Base-by-base conservation (phyloP, 1,140 invertebrate genomes). In the Ostrea denselamellosa region DNA sequence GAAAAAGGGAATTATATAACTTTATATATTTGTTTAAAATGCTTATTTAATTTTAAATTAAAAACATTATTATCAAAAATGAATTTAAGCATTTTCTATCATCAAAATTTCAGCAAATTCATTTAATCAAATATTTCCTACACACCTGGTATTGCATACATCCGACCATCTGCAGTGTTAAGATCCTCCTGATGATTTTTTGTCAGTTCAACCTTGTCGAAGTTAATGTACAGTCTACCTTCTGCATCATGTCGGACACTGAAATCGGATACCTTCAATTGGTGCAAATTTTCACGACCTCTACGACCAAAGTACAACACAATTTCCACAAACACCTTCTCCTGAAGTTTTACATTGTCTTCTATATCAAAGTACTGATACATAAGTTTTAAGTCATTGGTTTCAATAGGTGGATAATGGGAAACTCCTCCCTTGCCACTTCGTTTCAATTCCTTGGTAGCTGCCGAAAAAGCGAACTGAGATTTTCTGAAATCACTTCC, bases 261-360 rank as follows among this genome's bases (percentile, higher is more conserved):
- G 28, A 88, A 85, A 12, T 88, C 83, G 8, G 71, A 51, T 12
- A 85, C 17, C 19, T 85, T 85, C 7, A 88, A 54, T 17, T 58
- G n/a, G 81, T 82, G 87, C 14, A 85, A 51, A 53, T 88, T 88
- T 51, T 85, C 84, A 12, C 84, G 25, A 2, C 87, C 83, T 5
- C 84, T 9, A 12, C 87, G 53, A 7, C 84, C 84, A 82, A 88
- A 88, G 58, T 88, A 88, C 44, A 88, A 25, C 14, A 88, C 2
- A 12, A 88, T 44, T 34, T 88, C 87, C 2, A 88, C 83, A 77
- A 88, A 88, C 14, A 88, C 87, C 58, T 88, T 88, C 28, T 85
- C n/a, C 19, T 88, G 65, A 22, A 88, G 52, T 62, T 77, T 81
- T 12, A 82, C 53, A 44, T 77, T 62, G 17, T 85, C 71, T 8